Evolutionary conservation across 2,888 invertebrate genomes (phyloP), one percentile per base, ranked within the genome.

Genomic region (Heliconius cydno): DNA sequence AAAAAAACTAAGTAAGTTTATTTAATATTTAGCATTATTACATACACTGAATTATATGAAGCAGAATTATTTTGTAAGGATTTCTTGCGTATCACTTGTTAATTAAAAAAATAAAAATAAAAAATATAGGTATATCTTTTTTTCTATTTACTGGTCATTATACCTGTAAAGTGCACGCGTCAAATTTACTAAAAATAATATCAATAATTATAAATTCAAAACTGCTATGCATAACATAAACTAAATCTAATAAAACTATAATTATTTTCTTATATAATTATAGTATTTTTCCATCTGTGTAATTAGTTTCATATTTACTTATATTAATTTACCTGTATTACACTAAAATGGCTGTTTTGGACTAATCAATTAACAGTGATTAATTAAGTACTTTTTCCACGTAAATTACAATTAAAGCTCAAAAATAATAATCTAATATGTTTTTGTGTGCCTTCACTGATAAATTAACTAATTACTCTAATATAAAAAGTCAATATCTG

Each of bases 361-460:
- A 57, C 3, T 28, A 15, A 72, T 30, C 34, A 60, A 57, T 73
- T 73, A 60, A 34, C 30, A 41, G 25, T 41, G 25, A 75, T 46
- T 75, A 46, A 22, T 75, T 63, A 75, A 65, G 34, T 75, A 75
- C 63, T 75, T 28, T 25, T 38, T 38, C 38, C 60, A n/a, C 34
- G 25, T 65, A 41, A 10, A 34, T 13, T n/a, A 13, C 57, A 73
- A 68, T 73, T 73, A 57, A 60, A 73, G 57, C 34, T 57, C n/a
- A 22, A 46, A 46, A 46, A 34, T 73, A 60, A 57, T 73, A 22
- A 22, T 60, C 46, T 75, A 75, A 65, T 75, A 25, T 75, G 38
- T 41, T 46, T 34, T 75, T 63, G 65, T 38, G n/a, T 65, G 28
- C 25, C 12, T 65, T 65, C 65, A 63, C 12, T 41, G 1, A 75